A percentile compares a stretch with the other conserved stretches of the same genome.
These are phyloP conservation scores for Drosophila micromelanica DNA, from an alignment of 1,140 invertebrate genomes.

Conservation along the genomic window DNA sequence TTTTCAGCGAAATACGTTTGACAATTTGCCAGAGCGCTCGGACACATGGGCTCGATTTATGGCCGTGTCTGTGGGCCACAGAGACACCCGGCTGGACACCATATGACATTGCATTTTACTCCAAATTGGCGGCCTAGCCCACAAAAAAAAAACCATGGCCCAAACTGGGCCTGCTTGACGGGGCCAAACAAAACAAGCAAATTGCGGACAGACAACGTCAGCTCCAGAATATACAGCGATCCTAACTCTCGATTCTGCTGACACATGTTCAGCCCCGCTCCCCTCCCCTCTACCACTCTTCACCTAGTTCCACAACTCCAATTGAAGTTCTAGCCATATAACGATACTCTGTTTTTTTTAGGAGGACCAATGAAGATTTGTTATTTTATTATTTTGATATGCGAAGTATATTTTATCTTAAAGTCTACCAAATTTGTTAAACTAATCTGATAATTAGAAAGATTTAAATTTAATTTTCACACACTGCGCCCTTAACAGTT, in stretches of 20 bases:
- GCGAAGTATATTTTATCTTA: too few species aligned
- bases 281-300: neutral
- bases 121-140: conserved; percentile 65
- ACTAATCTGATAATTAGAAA: too few species aligned
- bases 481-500: too few species aligned
- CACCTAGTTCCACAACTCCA: neutral
- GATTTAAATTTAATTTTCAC: too few species aligned
- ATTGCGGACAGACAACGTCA: conserved; percentile 18
- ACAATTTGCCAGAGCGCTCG: conserved; percentile 56
- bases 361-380: neutral
- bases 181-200: conserved; percentile 13
- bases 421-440: too few species aligned
- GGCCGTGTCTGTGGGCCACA: conserved; percentile 35
- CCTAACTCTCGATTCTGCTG: conserved; percentile 26
- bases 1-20: conserved; percentile 56
- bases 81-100: neutral
- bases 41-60: conserved; percentile 71
- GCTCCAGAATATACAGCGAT: conserved; percentile 9
- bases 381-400: too few species aligned
- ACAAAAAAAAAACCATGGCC: conserved; percentile 10
- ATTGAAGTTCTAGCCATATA: conserved; percentile 11
- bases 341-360: neutral
- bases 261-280: conserved; percentile 17
- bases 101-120: conserved; percentile 74
- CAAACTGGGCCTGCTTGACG: conserved; percentile 18